Evolutionary conservation across 1,140 invertebrate genomes (phyloP), one percentile per base, ranked within the genome.

Genomic region (Sycobia sp.): DNA sequence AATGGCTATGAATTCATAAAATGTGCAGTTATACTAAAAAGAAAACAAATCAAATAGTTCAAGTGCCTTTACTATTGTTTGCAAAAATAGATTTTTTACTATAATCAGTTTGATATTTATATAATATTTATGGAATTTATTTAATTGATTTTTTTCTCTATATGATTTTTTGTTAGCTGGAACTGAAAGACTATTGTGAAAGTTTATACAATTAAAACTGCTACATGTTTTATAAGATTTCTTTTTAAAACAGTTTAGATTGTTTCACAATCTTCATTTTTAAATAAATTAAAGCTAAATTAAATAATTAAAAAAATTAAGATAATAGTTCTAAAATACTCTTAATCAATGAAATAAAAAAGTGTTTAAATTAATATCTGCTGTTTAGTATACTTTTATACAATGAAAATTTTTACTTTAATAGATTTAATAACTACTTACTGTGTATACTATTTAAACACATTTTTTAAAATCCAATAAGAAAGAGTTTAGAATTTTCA

Each of bases 41-140:
- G 14, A 13, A 56, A 62, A 49, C 41, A 39, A 51, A 65, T 69
- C 64, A 53, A 68, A 63, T 51, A 56, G 51, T 68, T 66, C 51
- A 57, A 56, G 65, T 63, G 58, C 63, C 64, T 65, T 69, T 55
- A 27, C 43, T 62, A 47, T 62, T 49, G 46, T 56, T 62, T 62
- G 53, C 51, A 50, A 62, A 14, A 60, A 32, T 41, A 20, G 14
- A 20, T 4, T 23, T 38, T n/a, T 39, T 38, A 16, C 47, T 36
- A 23, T 41, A 54, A 62, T 32, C 39, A 27, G n/a, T 61, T 61
- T 53, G 44, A 23, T 61, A 61, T 47, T 51, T 60, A 32, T 22
- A 29, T 47, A 60, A 38, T n/a, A n/a, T n/a, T n/a, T n/a, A n/a
- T n/a, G n/a, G n/a, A n/a, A n/a, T n/a, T n/a, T n/a, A n/a, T n/a